Base-by-base conservation (phyloP, 2,113 vertebrate species). In the Amblyornis subalaris region DNA sequence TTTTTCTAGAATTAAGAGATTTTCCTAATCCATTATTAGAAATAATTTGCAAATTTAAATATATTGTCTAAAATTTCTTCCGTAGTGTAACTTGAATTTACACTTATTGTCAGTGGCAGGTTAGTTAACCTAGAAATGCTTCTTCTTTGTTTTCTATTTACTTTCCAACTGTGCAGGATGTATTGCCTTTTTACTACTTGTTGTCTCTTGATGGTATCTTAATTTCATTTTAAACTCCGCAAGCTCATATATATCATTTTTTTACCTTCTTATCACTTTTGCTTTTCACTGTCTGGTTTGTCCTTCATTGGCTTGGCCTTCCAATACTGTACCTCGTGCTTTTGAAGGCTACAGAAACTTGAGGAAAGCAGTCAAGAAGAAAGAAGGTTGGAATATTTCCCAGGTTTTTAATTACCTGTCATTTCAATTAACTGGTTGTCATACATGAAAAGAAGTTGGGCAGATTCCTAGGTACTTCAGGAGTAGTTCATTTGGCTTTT, bases 281-380 rank as follows among this genome's bases (percentile, higher is more conserved):
- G 96, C 98, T 98, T 95, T 98, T 97, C 97, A 96, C 96, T 96
- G 97, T 97, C 98, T 98, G 97, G 97, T 98, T 98, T 98, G 97
- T 97, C 94, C 97, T 96, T 98, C 98, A 97, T 97, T 98, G 98
- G 97, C 97, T 98, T 98, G 97, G 97, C 96, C 95, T 97, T 98
- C 96, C 96, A 97, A 97, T 97, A 98, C 93, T 97, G 97, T 97
- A 97, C 98, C 96, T 98, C 97, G 90, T 96, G 97, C 96, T 98
- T 98, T 97, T 95, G 97, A 99, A 99, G 99, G 98, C 98, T 99
- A 96, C 98, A 98, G 97, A 98, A 98, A 97, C 98, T 98, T 96
- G 97, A 99, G 96, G 98, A 98, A 97, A 98, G 95, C 98, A 98
- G 94, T 98, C 98, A 97, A 93, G 98, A 97, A 95, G 98, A 98